Evolutionary conservation across 2,113 vertebrate species (phyloP), one percentile per base, ranked within the genome.

Genomic region (Psilopsiagon aymara): DNA sequence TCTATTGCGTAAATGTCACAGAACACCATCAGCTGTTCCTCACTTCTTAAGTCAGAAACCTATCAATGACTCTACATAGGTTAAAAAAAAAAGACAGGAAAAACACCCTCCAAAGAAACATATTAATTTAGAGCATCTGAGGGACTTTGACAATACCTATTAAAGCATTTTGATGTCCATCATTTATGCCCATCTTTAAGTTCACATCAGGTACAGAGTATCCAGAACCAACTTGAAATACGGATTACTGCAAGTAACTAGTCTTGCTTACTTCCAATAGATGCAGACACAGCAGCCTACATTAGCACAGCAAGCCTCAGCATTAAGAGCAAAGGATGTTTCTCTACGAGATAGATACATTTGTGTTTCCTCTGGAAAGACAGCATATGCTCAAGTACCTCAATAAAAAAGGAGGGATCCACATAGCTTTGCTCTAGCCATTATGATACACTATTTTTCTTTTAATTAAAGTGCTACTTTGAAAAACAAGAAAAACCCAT

Each of bases 221-320:
- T 39, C n/a, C 68, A 91, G 57, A 68, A 86, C 7, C 33, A 33
- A 28, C 25, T 7, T 20, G 3, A 37, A 79, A 52, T 6, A 37
- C 25, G 7, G 19, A 76, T 60, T 41, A 39, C 7, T 18, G 15
- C 53, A 74, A 47, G 31, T 8, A 8, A 20, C 24, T 77, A 23
- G n/a, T 74, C 80, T 43, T 55, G 49, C 59, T 83, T 39, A 33
- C 33, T 88, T 60, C 4, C n/a, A 76, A 46, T 9, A 29, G 17
- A 41, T 5, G 10, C 31, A 68, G 57, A 47, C 31, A 62, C 10
- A 63, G 37, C 41, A 53, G 66, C 16, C 33, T 28, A n/a, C 6
- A 0, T 20, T 6, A 51, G 25, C 0, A 2, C 31, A 51, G 41
- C 16, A 29, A 62, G 27, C 9, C 64, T 74, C 41, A 51, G 27